Percentiles rank a stretch among this genome's conserved stretches.
phyloP scores from a whole-genome alignment of 2,113 vertebrate genomes.

The Tretioscincus oriximinensis region DNA sequence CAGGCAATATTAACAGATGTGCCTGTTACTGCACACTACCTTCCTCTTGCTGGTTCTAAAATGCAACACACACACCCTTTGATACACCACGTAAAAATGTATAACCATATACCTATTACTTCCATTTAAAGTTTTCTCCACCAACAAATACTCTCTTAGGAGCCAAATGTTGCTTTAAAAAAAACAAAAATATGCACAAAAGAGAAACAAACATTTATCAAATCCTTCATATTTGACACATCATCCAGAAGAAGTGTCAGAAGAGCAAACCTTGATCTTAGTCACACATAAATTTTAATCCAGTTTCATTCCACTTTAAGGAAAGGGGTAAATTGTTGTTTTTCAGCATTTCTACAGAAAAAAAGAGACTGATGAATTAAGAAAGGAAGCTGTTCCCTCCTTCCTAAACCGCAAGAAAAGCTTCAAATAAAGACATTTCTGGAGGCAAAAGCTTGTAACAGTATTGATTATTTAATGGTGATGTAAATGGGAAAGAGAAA shows the following conservation, averaged over 20 bases:
- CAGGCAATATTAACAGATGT: neutral
- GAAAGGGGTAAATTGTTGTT: too few species aligned
- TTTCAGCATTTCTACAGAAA: too few species aligned
- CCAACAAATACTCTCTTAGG: neutral
- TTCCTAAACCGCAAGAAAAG: neutral
- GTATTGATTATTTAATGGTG: neutral
- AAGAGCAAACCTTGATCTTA: neutral
- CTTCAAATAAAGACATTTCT: neutral
- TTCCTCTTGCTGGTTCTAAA: too few species aligned
- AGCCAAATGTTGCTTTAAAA: neutral
- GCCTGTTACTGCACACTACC: neutral
- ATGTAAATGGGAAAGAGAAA: neutral
- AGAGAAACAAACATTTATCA: too few species aligned
- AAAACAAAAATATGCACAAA: too few species aligned
- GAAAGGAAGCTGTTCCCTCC: conserved; percentile 16
- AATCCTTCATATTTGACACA: too few species aligned
- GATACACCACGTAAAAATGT: too few species aligned
- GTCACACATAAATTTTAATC: too few species aligned
- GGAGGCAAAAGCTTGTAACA: neutral
- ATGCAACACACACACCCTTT: too few species aligned
- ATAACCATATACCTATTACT: too few species aligned
- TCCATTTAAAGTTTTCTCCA: neutral
- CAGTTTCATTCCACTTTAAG: too few species aligned
- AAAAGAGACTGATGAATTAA: neutral
- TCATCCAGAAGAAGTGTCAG: neutral